Evolutionary conservation across 2,888 invertebrate species (phyloP).

Genomic region (Latrodectus hesperus): DNA sequence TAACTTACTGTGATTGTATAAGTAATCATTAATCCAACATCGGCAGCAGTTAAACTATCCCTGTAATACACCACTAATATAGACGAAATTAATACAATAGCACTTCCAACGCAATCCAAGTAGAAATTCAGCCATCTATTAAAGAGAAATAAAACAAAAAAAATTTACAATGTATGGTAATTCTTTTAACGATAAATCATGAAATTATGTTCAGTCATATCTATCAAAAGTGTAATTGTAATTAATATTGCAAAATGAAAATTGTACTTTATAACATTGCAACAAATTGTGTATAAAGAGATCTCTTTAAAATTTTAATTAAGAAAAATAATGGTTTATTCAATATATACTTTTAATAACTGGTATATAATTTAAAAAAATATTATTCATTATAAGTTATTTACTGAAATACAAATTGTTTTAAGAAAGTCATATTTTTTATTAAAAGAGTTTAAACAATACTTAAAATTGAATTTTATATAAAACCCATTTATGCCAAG

Average conservation of each 20-base stretch:
- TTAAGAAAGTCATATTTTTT: too few relatives aligned
- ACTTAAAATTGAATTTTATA: too few relatives aligned
- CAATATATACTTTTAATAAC: too few relatives aligned
- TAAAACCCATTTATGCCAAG: too few relatives aligned
- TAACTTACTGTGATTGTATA: slow-evolving; percentile 75
- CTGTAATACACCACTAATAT: slow-evolving; percentile 90
- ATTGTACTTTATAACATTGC: background rate
- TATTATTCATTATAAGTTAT: too few relatives aligned
- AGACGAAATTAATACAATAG: slow-evolving; percentile 94
- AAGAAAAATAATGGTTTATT: too few relatives aligned
- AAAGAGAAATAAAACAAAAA: background rate
- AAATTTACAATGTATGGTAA: background rate
- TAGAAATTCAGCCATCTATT: slow-evolving; percentile 89
- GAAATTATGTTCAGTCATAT: background rate
- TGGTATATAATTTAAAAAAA: too few relatives aligned
- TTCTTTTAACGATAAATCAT: background rate
- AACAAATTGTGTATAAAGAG: too few relatives aligned
- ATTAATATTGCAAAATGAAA: background rate
- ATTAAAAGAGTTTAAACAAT: too few relatives aligned
- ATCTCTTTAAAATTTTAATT: background rate
- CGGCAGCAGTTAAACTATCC: slow-evolving; percentile 83
- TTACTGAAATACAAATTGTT: too few relatives aligned
- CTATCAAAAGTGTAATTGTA: background rate
- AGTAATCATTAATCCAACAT: slow-evolving; percentile 77
- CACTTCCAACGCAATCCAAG: slow-evolving; percentile 95